Evolutionary conservation across 2,888 invertebrate genomes (phyloP), one percentile per base, ranked within the genome.

Genomic region (Oscheius onirici): DNA sequence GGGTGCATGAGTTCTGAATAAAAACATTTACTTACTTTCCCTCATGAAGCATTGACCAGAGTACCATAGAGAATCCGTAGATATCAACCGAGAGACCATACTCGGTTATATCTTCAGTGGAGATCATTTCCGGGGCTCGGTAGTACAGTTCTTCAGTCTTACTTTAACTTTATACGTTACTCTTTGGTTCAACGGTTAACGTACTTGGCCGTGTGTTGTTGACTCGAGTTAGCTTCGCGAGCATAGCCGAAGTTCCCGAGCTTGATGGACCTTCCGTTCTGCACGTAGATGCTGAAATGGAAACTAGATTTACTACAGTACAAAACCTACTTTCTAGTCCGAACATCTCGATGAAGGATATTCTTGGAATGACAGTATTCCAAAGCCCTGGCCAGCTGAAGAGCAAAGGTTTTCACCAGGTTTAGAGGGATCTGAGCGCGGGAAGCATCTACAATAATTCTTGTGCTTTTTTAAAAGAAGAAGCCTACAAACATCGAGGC

Each of bases 201-300:
- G 20, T 46, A 15, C 20, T 20, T 46, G 15, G 20, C 5, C 46
- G 15, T 46, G 46, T 1, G 8, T 8, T 43, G 15, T 43, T 8
- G 15, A 43, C 43, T 8, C 15, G 8, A 13, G 22, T 20, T 26
- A 52, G 5, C 52, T 24, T 20, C 41, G 20, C 43, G 40, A 0
- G 58, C 41, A 20, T 3, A 58, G 58, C 43, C 58, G 20, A 43
- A 58, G 17, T 41, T 20, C 41, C 58, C 58, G 41, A 58, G 20
- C 22, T 58, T 58, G 1, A 58, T 6, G 3, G 6, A 22, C 8
- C 8, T 34, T 55, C 24, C 58, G 3, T 41, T 41, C n/a, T 41
- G 3, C 8, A 58, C 58, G 24, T 41, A 58, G 0, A 58, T 3
- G 1, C 58, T 58, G 41, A 41, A 58, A 8, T 0, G 20, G 43